These are phyloP conservation scores for Osmoderma eremita DNA, from an alignment of 2,888 invertebrate species.

Conservation along the genomic window DNA sequence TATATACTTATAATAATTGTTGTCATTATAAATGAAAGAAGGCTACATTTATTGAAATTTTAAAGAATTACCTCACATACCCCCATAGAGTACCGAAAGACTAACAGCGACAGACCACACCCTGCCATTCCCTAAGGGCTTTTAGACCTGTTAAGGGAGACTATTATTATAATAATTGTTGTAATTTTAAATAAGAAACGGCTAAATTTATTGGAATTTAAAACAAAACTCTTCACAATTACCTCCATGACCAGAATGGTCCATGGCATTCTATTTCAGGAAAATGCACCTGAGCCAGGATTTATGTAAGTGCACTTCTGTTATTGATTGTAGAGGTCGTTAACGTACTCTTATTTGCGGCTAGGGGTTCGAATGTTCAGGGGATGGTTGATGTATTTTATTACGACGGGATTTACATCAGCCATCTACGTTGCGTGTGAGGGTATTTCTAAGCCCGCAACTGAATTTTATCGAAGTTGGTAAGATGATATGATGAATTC, in stretches of 20 bases:
- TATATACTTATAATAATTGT: no score
- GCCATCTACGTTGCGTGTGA: background rate
- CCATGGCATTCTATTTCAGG: conserved; percentile 49
- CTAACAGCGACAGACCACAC: no score
- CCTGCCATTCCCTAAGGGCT: no score
- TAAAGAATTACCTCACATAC: no score
- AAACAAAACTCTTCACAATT: conserved; percentile 36
- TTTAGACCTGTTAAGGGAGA: no score
- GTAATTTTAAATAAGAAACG: no score
- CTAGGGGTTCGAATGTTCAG: conserved; percentile 51
- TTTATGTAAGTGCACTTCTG: conserved; percentile 57
- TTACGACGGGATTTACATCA: conserved; percentile 40
- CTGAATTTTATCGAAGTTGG: conserved; percentile 3
- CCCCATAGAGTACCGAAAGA: no score
- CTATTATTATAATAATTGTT: no score
- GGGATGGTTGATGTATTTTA: conserved; percentile 51
- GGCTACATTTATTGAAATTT: no score
- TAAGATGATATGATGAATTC: conserved; percentile 1
- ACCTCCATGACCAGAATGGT: conserved; percentile 44
- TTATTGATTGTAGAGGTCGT: conserved; percentile 58
- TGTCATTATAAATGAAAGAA: no score
- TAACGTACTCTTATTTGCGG: conserved; percentile 57
- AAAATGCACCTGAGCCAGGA: conserved; percentile 57
- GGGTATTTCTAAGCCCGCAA: background rate
- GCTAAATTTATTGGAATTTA: no score